phyloP scores from a whole-genome alignment of 2,797 vertebrate species.

The Graptemys geographica region DNA sequence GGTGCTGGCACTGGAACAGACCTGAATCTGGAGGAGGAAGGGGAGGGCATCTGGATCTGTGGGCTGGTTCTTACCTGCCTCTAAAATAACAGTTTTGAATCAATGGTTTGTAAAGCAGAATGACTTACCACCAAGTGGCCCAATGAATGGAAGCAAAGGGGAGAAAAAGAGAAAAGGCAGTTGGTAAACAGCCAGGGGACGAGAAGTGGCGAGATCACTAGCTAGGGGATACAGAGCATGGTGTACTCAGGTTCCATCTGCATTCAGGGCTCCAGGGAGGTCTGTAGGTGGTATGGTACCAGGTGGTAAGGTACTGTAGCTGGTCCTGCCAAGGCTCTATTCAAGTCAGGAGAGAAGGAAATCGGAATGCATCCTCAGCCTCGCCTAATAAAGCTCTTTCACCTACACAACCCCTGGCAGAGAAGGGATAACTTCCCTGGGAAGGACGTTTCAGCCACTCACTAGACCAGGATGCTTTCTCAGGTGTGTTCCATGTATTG shows the following conservation, averaged over 20 bases:
- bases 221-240: neutral
- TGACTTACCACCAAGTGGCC: conserved; percentile 59
- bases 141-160: conserved; percentile 12
- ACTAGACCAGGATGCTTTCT: neutral
- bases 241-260: neutral
- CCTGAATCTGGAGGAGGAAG: neutral
- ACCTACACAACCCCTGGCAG: neutral
- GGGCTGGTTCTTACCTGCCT: neutral
- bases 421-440: neutral
- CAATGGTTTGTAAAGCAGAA: neutral
- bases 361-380: neutral
- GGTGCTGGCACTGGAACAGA: no score
- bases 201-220: neutral
- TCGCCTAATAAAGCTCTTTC: neutral
- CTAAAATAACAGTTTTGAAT: rapidly evolving
- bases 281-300: neutral
- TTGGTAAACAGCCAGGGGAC: neutral
- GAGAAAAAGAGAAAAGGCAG: neutral
- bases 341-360: neutral
- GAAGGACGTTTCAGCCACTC: neutral
- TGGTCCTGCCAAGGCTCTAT: neutral
- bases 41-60: neutral
- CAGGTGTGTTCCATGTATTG: neutral
- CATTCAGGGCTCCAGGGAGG: neutral
- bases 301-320: neutral